Evolutionary conservation across 1,140 invertebrate genomes (phyloP).

Genomic region (Trypoxylus dichotomus): DNA sequence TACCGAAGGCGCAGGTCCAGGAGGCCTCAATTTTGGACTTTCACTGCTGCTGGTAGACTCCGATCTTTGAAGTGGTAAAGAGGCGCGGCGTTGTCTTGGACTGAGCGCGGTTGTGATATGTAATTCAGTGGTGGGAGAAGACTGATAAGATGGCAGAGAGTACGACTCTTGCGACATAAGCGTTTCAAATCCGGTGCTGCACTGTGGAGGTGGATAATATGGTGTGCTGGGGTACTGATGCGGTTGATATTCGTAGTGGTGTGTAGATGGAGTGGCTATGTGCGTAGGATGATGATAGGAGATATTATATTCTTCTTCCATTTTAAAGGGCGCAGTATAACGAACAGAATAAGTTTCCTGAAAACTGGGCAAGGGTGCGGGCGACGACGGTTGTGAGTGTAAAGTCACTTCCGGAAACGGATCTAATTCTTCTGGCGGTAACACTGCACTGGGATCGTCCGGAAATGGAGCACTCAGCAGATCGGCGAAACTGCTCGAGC

Average conservation of each 20-base stretch:
- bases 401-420: slow-evolving; percentile 50
- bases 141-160: slow-evolving; percentile 63
- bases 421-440: slow-evolving; percentile 50
- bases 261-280: slow-evolving; percentile 52
- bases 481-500: slow-evolving; percentile 66
- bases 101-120: slow-evolving; percentile 60
- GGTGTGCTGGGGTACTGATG: slow-evolving; percentile 57
- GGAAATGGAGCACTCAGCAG: slow-evolving; percentile 63
- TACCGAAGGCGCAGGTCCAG: slow-evolving; percentile 59
- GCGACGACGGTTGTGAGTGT: slow-evolving; percentile 47
- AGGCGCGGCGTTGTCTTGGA: slow-evolving; percentile 68
- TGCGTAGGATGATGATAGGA: slow-evolving; percentile 59
- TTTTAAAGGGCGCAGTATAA: slow-evolving; percentile 68
- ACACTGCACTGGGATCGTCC: slow-evolving; percentile 52
- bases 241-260: slow-evolving; percentile 66
- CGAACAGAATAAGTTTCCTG: slow-evolving; percentile 82
- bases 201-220: slow-evolving; percentile 60
- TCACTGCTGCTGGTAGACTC: slow-evolving; percentile 73
- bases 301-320: slow-evolving; percentile 72
- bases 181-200: slow-evolving; percentile 58
- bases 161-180: slow-evolving; percentile 61
- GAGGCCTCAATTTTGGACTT: slow-evolving; percentile 63
- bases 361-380: slow-evolving; percentile 77
- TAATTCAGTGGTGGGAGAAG: slow-evolving; percentile 57
- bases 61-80: slow-evolving; percentile 73